Percentiles rank a stretch among this genome's conserved stretches.
Conservation (phyloP, 2,888 invertebrate genomes). For the Eupeodes luniger region DNA sequence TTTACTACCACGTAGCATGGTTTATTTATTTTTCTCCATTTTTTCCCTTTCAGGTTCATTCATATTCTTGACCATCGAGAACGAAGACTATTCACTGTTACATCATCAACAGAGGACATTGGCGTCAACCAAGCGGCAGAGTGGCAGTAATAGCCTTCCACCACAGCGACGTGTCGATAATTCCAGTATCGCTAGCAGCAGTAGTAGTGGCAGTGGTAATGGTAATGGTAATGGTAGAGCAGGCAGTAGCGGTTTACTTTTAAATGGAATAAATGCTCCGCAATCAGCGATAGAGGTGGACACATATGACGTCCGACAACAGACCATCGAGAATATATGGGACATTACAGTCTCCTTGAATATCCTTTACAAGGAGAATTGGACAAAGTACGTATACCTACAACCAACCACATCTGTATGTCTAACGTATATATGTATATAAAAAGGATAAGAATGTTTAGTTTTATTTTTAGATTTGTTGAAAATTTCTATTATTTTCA, state of each 20-base stretch:
- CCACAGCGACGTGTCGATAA: conserved; percentile 70
- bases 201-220: conserved; percentile 76
- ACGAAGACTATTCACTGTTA: conserved; percentile 82
- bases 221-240: conserved; percentile 32
- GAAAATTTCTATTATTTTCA: conserved; percentile 72
- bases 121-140: conserved; percentile 85
- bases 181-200: conserved; percentile 47
- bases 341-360: conserved; percentile 94
- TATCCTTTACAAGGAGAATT: conserved; percentile 94
- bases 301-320: conserved; percentile 86
- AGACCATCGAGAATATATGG: conserved; percentile 95
- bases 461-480: conserved; percentile 40
- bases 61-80: conserved; percentile 93
- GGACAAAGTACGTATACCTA: conserved; percentile 89
- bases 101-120: conserved; percentile 85
- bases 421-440: not conserved
- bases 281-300: conserved; percentile 82
- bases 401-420: not conserved
- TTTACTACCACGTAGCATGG: conserved; percentile 56
- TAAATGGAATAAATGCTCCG: conserved; percentile 80
- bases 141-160: conserved; percentile 78
- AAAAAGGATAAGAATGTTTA: not conserved
- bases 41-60: conserved; percentile 87
- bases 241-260: conserved; percentile 57
- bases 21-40: conserved; percentile 25